phyloP scores from a whole-genome alignment of 2,888 invertebrate species.

The Buathra laborator region DNA sequence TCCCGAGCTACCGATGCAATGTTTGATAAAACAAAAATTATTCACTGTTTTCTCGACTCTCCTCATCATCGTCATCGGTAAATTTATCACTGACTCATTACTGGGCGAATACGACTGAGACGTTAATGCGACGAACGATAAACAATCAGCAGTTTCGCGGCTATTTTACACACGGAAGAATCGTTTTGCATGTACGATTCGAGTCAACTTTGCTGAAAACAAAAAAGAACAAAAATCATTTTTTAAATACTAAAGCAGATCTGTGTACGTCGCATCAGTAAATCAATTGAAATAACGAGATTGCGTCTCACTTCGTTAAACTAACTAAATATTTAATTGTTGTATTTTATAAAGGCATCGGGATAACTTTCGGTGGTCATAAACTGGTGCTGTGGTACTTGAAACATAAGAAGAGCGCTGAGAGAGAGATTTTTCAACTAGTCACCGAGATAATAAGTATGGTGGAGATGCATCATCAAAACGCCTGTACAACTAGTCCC shows the following conservation, averaged over 20 bases:
- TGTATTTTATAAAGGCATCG: constrained; percentile 74
- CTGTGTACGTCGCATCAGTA: constrained; percentile 61
- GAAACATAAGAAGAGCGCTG: constrained; percentile 80
- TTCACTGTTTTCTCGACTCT: constrained; percentile 86
- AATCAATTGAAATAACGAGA: constrained; percentile 16
- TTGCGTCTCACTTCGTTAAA: neutral
- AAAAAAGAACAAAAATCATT: constrained; percentile 21
- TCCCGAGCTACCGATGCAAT: constrained; percentile 88
- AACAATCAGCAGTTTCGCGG: constrained; percentile 13
- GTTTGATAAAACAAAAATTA: constrained; percentile 87
- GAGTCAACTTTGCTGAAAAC: constrained; percentile 43
- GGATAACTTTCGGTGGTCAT: constrained; percentile 78
- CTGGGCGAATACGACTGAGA: constrained; percentile 72
- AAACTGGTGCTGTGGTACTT: constrained; percentile 80
- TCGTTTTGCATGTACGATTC: constrained; percentile 56
- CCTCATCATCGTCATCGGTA: constrained; percentile 84
- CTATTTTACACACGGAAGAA: constrained; percentile 49
- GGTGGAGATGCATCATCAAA: constrained; percentile 88
- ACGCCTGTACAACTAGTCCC: constrained; percentile 88
- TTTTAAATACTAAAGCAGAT: constrained; percentile 2
- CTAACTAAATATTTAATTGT: neutral
- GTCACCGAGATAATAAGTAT: constrained; percentile 87
- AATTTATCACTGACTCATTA: constrained; percentile 82
- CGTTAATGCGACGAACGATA: constrained; percentile 29
- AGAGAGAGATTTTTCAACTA: constrained; percentile 82